These are phyloP conservation scores for Phymastichus coffea DNA, from an alignment of 1,140 invertebrate species.

Conservation along the genomic window DNA sequence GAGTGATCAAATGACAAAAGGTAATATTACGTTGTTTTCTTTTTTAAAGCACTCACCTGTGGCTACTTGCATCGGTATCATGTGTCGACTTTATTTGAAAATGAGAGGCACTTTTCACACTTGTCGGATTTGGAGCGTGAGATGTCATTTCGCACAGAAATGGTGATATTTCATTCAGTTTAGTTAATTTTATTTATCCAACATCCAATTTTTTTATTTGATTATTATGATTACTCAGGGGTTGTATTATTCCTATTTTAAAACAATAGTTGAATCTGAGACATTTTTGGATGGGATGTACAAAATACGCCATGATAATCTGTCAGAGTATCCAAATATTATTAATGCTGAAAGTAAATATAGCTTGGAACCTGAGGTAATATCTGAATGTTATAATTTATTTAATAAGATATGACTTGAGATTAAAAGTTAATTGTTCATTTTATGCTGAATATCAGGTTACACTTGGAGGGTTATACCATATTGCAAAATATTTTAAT, in stretches of 20 bases:
- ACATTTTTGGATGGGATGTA: conserved; percentile 65
- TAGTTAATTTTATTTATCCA: neutral
- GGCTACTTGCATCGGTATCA: conserved; percentile 62
- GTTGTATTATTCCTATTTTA: conserved; percentile 87
- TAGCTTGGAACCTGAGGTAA: conserved; percentile 82
- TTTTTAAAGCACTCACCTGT: conserved; percentile 41
- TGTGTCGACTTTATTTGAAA: conserved; percentile 76
- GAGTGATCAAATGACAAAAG: no score
- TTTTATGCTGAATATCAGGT: conserved; percentile 53
- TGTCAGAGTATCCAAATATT: conserved; percentile 76
- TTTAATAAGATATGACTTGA: conserved; percentile 2
- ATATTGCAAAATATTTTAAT: conserved; percentile 54
- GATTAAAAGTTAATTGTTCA: neutral
- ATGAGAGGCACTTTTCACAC: conserved; percentile 79
- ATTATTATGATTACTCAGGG: conserved; percentile 60
- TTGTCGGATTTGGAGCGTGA: conserved; percentile 78
- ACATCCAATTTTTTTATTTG: neutral
- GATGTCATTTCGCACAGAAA: conserved; percentile 80
- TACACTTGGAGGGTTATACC: conserved; percentile 60
- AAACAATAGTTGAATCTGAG: conserved; percentile 71
- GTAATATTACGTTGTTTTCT: no score
- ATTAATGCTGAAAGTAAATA: conserved; percentile 82
- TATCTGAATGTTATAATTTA: conserved; percentile 23
- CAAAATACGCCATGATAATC: conserved; percentile 69
- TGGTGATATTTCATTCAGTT: conserved; percentile 56